Base-by-base conservation (phyloP, 2,888 invertebrate genomes). In the Tipula unca region DNA sequence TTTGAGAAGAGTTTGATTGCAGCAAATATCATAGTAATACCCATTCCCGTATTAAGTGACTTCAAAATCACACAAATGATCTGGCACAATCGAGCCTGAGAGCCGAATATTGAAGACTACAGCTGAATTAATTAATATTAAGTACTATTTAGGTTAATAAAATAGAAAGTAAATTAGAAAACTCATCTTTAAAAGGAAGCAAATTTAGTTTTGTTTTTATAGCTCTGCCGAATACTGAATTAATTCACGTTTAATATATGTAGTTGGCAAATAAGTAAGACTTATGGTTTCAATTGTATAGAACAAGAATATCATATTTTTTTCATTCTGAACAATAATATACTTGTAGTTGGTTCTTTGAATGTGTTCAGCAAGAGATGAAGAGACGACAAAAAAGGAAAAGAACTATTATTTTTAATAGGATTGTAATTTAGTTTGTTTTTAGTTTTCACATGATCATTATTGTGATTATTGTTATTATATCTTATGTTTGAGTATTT, bases 371-470 rank as follows among this genome's bases (percentile, higher is more conserved):
- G 48, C 48, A 54, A 25, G 69, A 69, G 69, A 25, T 69, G 69
- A 20, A 69, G 25, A 48, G 17, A 48, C 17, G 17, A 69, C 25
- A 69, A 25, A 69, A 54, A 69, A 69, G 69, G 69, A 69, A 69
- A 69, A 69, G 69, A 69, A 69, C 69, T 69, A 69, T 69, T 69
- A 69, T 20, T 69, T 69, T 69, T 69, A 69, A 69, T 69, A 69
- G 69, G 69, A 69, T 69, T 69, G 69, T 25, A 69, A 69, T 69
- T 69, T 69, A 69, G 69, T 69, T 69, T 25, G 69, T 69, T 69
- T 48, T 69, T 10, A 69, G 69, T 69, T 69, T 69, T 69, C 69
- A 69, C 69, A 69, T 69, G 69, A 69, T 69, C 25, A 69, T 69
- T 69, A 69, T 69, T 69, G 25, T 69, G 25, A 69, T 69, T 69